Base-by-base conservation (phyloP, 2,797 vertebrate genomes). In the Anguilla megastoma region DNA sequence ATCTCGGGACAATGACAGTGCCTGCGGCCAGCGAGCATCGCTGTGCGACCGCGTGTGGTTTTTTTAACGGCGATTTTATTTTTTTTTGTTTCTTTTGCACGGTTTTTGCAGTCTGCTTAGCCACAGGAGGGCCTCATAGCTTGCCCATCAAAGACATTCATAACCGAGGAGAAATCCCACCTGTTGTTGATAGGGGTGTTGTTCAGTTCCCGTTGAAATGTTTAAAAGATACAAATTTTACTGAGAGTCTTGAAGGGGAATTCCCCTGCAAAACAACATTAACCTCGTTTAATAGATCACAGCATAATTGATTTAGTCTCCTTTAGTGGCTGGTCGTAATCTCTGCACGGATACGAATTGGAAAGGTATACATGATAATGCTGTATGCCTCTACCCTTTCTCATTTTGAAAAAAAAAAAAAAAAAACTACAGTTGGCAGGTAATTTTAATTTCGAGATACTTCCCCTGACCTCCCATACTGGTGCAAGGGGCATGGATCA, bases 1-100 rank as follows among this genome's bases (percentile, higher is more conserved):
- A 82, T 82, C 79, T 82, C 50, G 45, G 50, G 21, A 48, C 79
- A 48, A 50, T 48, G 79, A 82, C 41, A 50, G 79, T 50, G 79
- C 79, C 79, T 50, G 79, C 0, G 79, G 79, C 41, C 41, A 48
- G 18, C 9, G 12, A 33, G 41, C 41, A 82, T n/a, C 7, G 10
- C 41, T 50, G 45, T 21, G 12, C 24, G 12, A 8, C 45, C 24
- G 0, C 50, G 6, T 6, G 24, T n/a, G 24, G 7, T 8, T 45
- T 8, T 6, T 24, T 82, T 45, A 50, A 33, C 50, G 41, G 79
- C 4, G 7, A 12, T 48, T 50, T 69, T 69, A 6, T 63, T 69
- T 69, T 69, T 69, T n/a, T 69, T 69, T 1, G 63, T n/a, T 69
- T 27, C 63, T 27, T 69, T 27, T 27, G 63, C 21, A 24, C 14